Conservation (phyloP, 1,140 invertebrate species). For the Geopemphigus sp. region DNA sequence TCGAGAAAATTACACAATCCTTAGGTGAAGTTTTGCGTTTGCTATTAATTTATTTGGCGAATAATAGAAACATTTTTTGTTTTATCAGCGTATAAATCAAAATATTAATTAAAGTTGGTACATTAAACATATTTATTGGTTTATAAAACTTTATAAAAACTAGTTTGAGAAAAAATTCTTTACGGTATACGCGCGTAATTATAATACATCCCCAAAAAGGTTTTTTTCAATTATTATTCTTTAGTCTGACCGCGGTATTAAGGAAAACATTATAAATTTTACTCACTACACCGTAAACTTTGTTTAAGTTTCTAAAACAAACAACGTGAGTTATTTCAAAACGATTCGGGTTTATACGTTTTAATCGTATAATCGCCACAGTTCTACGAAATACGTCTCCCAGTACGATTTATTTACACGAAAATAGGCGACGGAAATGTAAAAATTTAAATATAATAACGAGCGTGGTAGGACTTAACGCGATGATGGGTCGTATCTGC, state of each 20-base stretch:
- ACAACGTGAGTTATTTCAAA: no score
- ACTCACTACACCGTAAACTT: neutral
- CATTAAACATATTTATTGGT: neutral
- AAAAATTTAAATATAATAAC: no score
- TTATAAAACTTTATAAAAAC: conserved; percentile 18
- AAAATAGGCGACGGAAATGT: no score
- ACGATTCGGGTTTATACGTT: no score
- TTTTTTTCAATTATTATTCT: no score
- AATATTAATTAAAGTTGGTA: neutral
- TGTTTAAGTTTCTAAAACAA: no score
- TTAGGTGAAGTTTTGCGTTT: neutral
- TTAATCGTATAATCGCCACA: no score
- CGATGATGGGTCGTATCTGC: no score
- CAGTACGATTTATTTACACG: no score
- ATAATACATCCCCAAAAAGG: no score
- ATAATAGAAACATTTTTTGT: neutral
- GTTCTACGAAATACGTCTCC: no score
- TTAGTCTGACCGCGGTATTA: neutral
- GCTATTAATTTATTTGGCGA: neutral
- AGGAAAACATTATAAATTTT: neutral
- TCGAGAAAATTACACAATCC: neutral
- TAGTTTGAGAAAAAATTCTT: neutral
- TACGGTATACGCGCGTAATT: neutral
- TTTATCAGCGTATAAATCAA: conserved; percentile 8
- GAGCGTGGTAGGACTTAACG: no score